Percentiles rank a stretch among this genome's conserved stretches.
phyloP scores from a whole-genome alignment of 2,113 vertebrate species.

The Aleadryas rufinucha region DNA sequence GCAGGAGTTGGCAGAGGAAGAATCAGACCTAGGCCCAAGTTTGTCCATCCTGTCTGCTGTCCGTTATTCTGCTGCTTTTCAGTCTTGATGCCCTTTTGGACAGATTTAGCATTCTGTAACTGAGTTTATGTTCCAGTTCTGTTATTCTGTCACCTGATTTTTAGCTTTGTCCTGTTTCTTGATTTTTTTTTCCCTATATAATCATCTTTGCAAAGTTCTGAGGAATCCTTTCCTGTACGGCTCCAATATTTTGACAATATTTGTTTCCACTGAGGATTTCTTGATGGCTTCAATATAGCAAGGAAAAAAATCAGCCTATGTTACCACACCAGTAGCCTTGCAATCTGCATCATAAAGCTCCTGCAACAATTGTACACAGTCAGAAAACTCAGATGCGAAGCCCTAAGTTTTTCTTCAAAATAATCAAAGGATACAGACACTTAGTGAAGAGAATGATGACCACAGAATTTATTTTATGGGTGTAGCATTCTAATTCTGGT shows the following conservation, averaged over 20 bases:
- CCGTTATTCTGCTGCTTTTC: neutral
- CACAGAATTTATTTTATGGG: neutral
- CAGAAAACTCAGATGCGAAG: neutral
- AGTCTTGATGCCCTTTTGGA: neutral
- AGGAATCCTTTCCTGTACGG: neutral
- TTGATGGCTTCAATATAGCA: neutral
- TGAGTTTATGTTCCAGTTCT: neutral
- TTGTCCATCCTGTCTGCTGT: neutral
- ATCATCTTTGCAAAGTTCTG: neutral
- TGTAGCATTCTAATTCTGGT: neutral
- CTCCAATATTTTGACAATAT: conserved; percentile 31
- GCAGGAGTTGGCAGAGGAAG: neutral
- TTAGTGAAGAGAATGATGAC: neutral
- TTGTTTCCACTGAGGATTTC: conserved; percentile 10
- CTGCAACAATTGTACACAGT: neutral
- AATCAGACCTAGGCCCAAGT: neutral
- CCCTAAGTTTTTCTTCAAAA: neutral
- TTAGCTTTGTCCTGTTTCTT: neutral
- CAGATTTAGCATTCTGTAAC: neutral
- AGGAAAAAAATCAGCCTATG: neutral
- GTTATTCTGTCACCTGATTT: neutral
- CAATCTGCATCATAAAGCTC: neutral
- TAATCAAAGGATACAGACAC: neutral
- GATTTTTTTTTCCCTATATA: neutral
- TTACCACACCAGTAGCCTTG: neutral